phyloP scores from a whole-genome alignment of 2,113 vertebrate species.

The Athene cunicularia region DNA sequence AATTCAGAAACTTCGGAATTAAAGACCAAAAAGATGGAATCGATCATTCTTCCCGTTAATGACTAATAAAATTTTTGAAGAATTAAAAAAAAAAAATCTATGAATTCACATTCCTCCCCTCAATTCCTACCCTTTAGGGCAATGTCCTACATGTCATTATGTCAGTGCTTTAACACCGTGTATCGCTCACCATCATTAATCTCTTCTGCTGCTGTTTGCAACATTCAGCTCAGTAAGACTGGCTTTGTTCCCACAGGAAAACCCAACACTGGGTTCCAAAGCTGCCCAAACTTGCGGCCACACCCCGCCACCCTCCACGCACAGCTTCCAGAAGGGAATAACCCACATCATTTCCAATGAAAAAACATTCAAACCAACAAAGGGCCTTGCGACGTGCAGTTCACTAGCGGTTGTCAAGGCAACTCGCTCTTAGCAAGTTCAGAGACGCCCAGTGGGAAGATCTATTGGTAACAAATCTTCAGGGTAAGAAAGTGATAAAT shows the following conservation, averaged over 20 bases:
- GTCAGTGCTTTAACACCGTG: background rate
- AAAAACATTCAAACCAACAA: background rate
- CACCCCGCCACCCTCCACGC: background rate
- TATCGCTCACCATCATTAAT: background rate
- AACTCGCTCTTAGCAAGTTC: background rate
- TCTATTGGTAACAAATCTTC: background rate
- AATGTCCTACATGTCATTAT: accelerated
- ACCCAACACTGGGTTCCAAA: background rate
- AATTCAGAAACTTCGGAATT: background rate
- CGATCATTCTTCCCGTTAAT: background rate
- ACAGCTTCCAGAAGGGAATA: background rate
- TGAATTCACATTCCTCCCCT: background rate
- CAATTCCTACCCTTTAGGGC: background rate
- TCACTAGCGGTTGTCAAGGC: background rate
- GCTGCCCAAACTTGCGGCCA: background rate
- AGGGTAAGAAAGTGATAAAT: background rate
- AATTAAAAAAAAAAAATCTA: background rate
- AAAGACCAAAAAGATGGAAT: background rate
- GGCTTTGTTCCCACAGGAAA: background rate
- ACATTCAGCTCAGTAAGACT: accelerated
- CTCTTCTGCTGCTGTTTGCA: background rate
- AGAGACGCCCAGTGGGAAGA: background rate
- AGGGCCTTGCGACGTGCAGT: background rate
- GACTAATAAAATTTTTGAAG: background rate
- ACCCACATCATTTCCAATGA: background rate